Conservation (phyloP, 1,140 invertebrate genomes). For the Trichoplusia ni region DNA sequence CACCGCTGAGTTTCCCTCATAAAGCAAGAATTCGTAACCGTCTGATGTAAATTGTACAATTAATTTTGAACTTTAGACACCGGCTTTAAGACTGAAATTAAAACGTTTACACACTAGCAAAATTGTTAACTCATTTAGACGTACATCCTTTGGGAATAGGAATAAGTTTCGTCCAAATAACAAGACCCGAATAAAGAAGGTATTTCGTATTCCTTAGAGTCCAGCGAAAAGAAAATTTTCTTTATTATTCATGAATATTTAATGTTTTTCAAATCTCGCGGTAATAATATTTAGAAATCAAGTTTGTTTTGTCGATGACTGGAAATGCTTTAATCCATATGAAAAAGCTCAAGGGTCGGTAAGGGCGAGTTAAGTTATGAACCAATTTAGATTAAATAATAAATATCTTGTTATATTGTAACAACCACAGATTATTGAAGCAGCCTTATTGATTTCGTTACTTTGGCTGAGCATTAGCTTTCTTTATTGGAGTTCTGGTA, state of each 20-base stretch:
- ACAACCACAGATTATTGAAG: background rate
- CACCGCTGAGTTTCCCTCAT: background rate
- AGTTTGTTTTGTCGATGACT: constrained; percentile 14
- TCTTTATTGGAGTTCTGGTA: too few relatives aligned
- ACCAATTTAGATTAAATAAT: constrained; percentile 12
- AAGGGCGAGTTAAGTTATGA: background rate
- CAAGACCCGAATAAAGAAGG: constrained; percentile 28
- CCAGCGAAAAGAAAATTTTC: constrained; percentile 28
- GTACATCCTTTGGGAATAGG: constrained; percentile 25
- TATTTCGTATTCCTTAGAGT: constrained; percentile 27
- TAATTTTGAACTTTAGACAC: background rate
- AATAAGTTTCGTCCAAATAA: constrained; percentile 41
- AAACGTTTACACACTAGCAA: background rate
- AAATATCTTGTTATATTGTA: background rate
- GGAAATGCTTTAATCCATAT: constrained; percentile 7
- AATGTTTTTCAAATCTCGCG: constrained; percentile 7
- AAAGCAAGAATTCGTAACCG: background rate
- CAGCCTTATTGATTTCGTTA: background rate
- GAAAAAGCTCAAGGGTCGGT: background rate
- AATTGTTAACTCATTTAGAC: constrained; percentile 35
- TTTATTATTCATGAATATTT: constrained; percentile 40
- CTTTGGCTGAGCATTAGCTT: too few relatives aligned
- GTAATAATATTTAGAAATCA: constrained; percentile 21
- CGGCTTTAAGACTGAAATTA: constrained; percentile 1
- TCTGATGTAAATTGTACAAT: background rate